Evolutionary conservation across 2,888 invertebrate genomes (phyloP).

Genomic region (Mallateleia sp.): DNA sequence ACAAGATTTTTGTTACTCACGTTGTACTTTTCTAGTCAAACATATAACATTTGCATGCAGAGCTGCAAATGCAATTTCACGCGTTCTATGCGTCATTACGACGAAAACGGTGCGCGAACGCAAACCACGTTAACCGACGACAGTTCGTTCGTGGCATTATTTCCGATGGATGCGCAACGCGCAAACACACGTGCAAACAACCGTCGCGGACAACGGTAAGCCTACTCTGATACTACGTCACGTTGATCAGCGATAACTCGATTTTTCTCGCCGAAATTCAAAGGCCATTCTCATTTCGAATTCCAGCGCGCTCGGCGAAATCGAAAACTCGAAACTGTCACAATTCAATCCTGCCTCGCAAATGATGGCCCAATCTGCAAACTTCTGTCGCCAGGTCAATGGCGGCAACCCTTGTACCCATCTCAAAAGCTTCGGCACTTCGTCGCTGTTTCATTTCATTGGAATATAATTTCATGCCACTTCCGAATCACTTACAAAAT

Average conservation of each 20-base stretch:
- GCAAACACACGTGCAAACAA: conserved; percentile 35
- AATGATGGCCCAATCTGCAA: conserved; percentile 16
- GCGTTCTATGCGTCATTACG: conserved; percentile 87
- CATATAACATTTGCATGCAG: conserved; percentile 64
- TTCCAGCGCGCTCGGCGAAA: conserved; percentile 35
- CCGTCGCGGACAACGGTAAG: not conserved
- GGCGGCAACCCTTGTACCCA: not conserved
- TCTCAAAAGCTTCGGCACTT: not conserved
- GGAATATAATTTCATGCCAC: conserved; percentile 45
- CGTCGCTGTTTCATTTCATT: conserved; percentile 26
- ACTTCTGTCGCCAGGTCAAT: conserved; percentile 12
- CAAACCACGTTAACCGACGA: conserved; percentile 84
- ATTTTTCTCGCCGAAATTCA: conserved; percentile 65
- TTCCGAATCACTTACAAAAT: conserved; percentile 46
- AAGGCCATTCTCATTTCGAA: conserved; percentile 52
- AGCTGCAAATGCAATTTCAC: conserved; percentile 85
- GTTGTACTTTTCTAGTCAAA: conserved; percentile 46
- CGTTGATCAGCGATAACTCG: conserved; percentile 65
- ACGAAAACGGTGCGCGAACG: conserved; percentile 85
- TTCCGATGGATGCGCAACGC: conserved; percentile 79
- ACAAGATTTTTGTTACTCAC: conserved; percentile 26
- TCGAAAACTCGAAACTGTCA: conserved; percentile 42
- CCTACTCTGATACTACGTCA: too few species aligned
- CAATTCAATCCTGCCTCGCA: conserved; percentile 25
- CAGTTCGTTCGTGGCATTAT: conserved; percentile 85